Base-by-base conservation (phyloP, 2,888 invertebrate species). In the Ashinkailepas kermadecensis region DNA sequence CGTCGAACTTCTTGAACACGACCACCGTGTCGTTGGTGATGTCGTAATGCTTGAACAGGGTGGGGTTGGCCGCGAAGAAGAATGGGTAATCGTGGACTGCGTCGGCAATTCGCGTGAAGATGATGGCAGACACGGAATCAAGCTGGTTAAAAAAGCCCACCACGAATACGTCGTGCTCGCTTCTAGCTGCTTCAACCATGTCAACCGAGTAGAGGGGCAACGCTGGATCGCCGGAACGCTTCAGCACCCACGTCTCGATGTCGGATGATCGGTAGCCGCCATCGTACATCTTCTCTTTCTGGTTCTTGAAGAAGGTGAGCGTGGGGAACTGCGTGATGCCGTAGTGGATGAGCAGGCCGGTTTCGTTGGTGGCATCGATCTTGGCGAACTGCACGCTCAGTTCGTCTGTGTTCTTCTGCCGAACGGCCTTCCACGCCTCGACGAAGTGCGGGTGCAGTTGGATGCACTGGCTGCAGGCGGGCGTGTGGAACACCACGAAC, bases 241-340 rank as follows among this genome's bases (percentile, higher is more conserved):
- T 79, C n/a, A 12, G 9, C 13, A 79, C 79, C 79, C 79, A 79
- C 58, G 79, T 15, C 23, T 23, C 79, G 23, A 79, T 57, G 59
- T 79, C 79, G 13, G 8, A 11, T 9, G 59, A 9, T 7, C 79
- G 79, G 58, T 79, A 79, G 15, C 79, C 79, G n/a, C 79, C 79
- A 15, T 79, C 79, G 25, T 79, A 79, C 79, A 79, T 79, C 79
- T 79, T 79, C 58, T 79, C 79, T 25, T 79, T 57, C 59, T 79
- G 79, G 23, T 58, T 1, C 58, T 79, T 79, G 79, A 79, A 79
- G 58, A 79, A 58, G 13, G 79, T 79, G 12, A 79, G 57, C 23
- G 79, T 79, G n/a, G 79, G 79, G 18, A 58, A 79, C 79, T 79
- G 79, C 23, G 25, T 59, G 59, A 79, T 79, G 25, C 79, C 79